Evolutionary conservation across 1,140 invertebrate species (phyloP), one percentile per base, ranked within the genome.

Genomic region (Stratiolaelaps scimitus): DNA sequence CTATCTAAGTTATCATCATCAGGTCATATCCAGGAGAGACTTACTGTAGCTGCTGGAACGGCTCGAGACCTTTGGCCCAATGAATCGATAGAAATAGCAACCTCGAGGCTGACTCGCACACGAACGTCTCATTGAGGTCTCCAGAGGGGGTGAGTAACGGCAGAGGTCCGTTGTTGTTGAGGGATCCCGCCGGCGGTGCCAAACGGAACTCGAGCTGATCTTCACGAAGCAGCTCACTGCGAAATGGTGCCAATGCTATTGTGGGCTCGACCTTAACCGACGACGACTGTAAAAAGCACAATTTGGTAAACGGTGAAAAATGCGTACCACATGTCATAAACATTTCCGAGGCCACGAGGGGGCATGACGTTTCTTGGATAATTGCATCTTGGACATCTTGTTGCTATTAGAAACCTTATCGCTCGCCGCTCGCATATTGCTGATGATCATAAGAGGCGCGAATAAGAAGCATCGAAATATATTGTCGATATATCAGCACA

Each of bases 51-150:
- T 83, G 79, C 75, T 89, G 84, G 75, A 92, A 91, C 5, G 85
- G 85, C 65, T 83, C 81, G 69, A 93, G 83, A 73, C 85, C 86
- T 73, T 87, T 80, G 40, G 87, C 83, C 86, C 89, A 93, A 74
- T 92, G 86, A 70, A 93, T 83, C 2, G 88, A 88, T 7, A 89
- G 78, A 74, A 94, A 92, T 40, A 94, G 78, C 47, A 94, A 78
- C 69, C 91, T 79, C 19, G 88, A 90, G 7, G 89, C 88, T 74
- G 86, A 89, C 78, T 94, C 90, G 78, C 88, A 92, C 60, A 94
- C 89, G 72, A 88, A 91, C 76, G 91, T 87, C 68, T 88, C 83
- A 73, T 89, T 90, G 65, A 88, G 79, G 76, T 60, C 53, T n/a
- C 53, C 53, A 34, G 26, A 29, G 26, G 17, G 17, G 17, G 53